These are phyloP conservation scores for Geopemphigus sp. DNA, from an alignment of 1,140 invertebrate genomes.

Conservation along the genomic window DNA sequence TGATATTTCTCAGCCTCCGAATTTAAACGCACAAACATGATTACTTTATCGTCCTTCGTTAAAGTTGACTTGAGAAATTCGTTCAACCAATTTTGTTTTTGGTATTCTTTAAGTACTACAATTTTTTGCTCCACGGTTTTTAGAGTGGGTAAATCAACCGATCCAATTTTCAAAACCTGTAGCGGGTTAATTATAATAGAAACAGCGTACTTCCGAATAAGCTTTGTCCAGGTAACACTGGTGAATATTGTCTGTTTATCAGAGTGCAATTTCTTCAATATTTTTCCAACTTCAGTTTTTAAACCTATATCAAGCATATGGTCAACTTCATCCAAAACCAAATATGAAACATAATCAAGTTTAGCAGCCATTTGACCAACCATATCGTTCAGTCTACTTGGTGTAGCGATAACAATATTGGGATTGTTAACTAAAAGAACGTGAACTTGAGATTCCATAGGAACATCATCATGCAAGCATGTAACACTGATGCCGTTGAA, in stretches of 20 bases:
- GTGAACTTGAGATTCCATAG: conserved; percentile 70
- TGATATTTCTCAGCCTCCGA: background rate
- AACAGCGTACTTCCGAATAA: too few relatives aligned
- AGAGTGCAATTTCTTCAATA: conserved; percentile 71
- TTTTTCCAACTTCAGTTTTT: conserved; percentile 80
- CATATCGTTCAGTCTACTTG: conserved; percentile 81
- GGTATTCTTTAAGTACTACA: conserved; percentile 67
- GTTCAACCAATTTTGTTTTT: conserved; percentile 62
- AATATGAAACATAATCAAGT: conserved; percentile 67
- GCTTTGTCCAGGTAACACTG: conserved; percentile 84
- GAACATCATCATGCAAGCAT: conserved; percentile 73
- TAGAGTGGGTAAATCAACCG: conserved; percentile 78
- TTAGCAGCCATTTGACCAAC: conserved; percentile 56
- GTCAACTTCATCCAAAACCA: conserved; percentile 87
- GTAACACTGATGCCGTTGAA: background rate
- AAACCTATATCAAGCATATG: conserved; percentile 85
- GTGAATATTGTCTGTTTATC: conserved; percentile 85
- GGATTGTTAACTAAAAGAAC: conserved; percentile 65
- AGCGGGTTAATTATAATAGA: too few relatives aligned
- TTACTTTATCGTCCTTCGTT: background rate
- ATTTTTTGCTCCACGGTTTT: conserved; percentile 78
- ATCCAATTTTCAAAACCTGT: conserved; percentile 84
- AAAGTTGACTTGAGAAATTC: background rate
- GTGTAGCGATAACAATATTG: conserved; percentile 86
- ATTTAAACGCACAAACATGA: conserved; percentile 37